These are phyloP conservation scores for Cristatella mucedo DNA, from an alignment of 2,888 invertebrate species.

Conservation along the genomic window DNA sequence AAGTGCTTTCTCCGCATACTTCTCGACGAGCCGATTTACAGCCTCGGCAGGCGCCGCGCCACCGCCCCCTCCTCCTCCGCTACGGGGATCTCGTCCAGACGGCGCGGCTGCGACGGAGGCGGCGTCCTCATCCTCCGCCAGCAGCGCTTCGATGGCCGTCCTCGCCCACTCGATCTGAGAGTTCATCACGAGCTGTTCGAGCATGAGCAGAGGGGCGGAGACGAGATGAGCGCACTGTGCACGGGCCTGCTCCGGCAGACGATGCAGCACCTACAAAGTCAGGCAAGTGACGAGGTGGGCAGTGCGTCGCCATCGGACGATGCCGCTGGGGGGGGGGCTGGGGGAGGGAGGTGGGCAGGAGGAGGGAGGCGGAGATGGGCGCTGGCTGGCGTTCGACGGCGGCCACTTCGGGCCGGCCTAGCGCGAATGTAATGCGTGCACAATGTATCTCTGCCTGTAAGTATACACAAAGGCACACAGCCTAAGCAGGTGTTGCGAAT, in stretches of 20 bases:
- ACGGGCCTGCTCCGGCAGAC: slow-evolving; percentile 20
- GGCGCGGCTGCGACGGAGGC: slow-evolving; percentile 25
- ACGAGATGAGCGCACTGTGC: slow-evolving; percentile 28
- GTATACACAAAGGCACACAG: too few species aligned
- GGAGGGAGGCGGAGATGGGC: too few species aligned
- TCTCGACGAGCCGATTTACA: slow-evolving; percentile 23
- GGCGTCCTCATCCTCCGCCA: not conserved
- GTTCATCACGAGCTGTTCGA: slow-evolving; percentile 76
- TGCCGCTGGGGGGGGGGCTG: too few species aligned
- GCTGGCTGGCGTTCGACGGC: too few species aligned
- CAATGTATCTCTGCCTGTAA: too few species aligned
- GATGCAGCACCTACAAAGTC: slow-evolving; percentile 24
- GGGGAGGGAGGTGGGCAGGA: too few species aligned
- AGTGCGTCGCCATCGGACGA: too few species aligned
- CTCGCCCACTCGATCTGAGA: slow-evolving; percentile 33
- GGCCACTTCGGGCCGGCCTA: too few species aligned
- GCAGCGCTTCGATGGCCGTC: not conserved
- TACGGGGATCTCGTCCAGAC: slow-evolving; percentile 18
- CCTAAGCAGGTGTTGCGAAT: too few species aligned
- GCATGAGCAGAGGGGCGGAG: slow-evolving; percentile 51
- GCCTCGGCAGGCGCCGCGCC: slow-evolving; percentile 14
- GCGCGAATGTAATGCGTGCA: too few species aligned
- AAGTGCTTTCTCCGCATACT: slow-evolving; percentile 28
- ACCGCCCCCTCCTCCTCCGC: slow-evolving; percentile 18
- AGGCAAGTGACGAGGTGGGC: too few species aligned